These are phyloP conservation scores for Acleris cristana DNA, from an alignment of 2,888 invertebrate genomes.

Conservation along the genomic window DNA sequence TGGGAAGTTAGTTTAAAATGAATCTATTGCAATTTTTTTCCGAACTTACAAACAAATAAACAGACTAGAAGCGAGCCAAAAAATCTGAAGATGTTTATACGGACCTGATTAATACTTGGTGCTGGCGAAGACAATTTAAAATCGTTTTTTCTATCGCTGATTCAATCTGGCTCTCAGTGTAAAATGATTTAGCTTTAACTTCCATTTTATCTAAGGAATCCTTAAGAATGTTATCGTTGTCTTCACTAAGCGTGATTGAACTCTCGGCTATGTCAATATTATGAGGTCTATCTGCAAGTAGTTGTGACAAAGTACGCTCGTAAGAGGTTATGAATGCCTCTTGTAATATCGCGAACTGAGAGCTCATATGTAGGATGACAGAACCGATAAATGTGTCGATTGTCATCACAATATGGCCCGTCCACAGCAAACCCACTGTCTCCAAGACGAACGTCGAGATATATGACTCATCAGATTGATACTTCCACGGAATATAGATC, in stretches of 20 bases:
- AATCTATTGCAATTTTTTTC: no score
- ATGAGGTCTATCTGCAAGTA: constrained; percentile 48
- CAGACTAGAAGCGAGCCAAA: not conserved
- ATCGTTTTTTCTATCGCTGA: constrained; percentile 59
- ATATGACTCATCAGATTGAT: constrained; percentile 64
- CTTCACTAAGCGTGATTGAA: constrained; percentile 34
- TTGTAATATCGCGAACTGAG: constrained; percentile 67
- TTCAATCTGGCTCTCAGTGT: constrained; percentile 61
- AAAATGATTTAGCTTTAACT: constrained; percentile 54
- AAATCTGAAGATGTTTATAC: constrained; percentile 36
- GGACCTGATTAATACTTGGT: constrained; percentile 71
- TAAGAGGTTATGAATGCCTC: constrained; percentile 71
- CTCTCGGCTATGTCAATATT: constrained; percentile 40
- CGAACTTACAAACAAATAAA: no score
- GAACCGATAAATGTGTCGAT: constrained; percentile 77
- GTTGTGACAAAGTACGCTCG: constrained; percentile 61
- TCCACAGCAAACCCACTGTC: constrained; percentile 73
- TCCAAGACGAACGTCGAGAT: constrained; percentile 70
- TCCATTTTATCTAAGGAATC: constrained; percentile 51
- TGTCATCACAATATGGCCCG: constrained; percentile 76
- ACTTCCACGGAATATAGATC: constrained; percentile 77
- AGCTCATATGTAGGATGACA: constrained; percentile 73
- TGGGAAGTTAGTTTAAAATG: no score
- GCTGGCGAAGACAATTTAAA: constrained; percentile 68
- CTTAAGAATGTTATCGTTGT: constrained; percentile 29